Evolutionary conservation across 2,888 invertebrate species (phyloP).

Genomic region (Eilema sororculum): DNA sequence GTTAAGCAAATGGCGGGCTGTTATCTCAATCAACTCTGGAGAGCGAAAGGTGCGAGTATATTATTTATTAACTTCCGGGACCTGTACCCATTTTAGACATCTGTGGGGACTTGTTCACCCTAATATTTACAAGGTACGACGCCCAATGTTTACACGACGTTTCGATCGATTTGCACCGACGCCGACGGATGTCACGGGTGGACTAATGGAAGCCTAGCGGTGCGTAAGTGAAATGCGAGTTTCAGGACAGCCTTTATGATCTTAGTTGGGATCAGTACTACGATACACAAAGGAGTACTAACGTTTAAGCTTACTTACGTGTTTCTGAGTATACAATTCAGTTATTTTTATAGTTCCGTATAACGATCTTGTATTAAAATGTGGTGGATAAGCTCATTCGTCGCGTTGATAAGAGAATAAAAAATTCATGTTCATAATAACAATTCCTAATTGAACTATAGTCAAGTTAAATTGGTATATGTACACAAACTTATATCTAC

Average conservation of each 20-base stretch:
- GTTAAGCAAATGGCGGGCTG: neutral
- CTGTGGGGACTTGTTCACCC: neutral
- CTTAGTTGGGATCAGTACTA: neutral
- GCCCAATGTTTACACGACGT: neutral
- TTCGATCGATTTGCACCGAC: conserved; percentile 4
- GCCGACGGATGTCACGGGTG: conserved; percentile 2
- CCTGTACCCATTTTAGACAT: neutral
- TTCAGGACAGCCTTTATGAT: conserved; percentile 27
- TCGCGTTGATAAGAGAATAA: too few species aligned
- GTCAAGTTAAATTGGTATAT: too few species aligned
- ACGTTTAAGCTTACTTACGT: neutral
- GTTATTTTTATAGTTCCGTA: neutral
- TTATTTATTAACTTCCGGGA: neutral
- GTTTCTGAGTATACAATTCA: neutral
- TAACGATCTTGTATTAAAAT: neutral
- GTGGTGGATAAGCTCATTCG: neutral
- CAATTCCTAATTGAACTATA: too few species aligned
- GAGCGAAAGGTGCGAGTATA: neutral
- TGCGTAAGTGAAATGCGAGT: conserved; percentile 5
- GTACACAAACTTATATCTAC: neutral
- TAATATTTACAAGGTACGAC: neutral
- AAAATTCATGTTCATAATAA: too few species aligned
- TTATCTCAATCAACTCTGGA: neutral
- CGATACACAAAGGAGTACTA: neutral
- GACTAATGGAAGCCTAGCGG: conserved; percentile 3